Evolutionary conservation across 2,797 vertebrate species (phyloP), one percentile per base, ranked within the genome.

Genomic region (Pogonophryne albipinna): DNA sequence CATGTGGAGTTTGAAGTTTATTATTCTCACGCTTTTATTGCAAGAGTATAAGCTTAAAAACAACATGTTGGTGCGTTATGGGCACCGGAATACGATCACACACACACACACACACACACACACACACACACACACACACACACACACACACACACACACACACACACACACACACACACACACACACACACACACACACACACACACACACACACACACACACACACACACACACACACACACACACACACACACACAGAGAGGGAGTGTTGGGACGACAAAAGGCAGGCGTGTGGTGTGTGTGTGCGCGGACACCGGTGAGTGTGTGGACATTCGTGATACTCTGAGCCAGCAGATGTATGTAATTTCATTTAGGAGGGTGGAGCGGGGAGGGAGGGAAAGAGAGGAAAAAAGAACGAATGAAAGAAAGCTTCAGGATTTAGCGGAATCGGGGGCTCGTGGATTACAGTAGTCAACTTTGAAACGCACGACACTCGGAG

Each of bases 311-410:
- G 87, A 85, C 84, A 84, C 84, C 42, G 71, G 86, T 59, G 85
- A 78, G 83, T 66, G 89, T 87, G 91, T 91, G 90, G 85, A 90
- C 87, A 88, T 92, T 87, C 88, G 85, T 85, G 88, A 91, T 90
- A 85, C 94, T 96, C 94, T 96, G 96, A 96, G 95, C 95, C 94
- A 95, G 93, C 95, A 96, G 94, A 96, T 95, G 94, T 95, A 95
- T 95, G 94, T 95, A 95, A 96, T 96, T 97, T 97, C 90, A 93
- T 93, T 96, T 93, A 93, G 90, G 80, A 85, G 84, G 86, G 64
- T 70, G 76, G 71, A 77, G 77, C 6, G 50, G 68, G 57, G 62
- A 46, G 62, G 4, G 47, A 9, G 69, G 19, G 62, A 34, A 27
- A 16, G 57, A 17, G 51, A n/a, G 9, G 19, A 53, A 45, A 72